Evolutionary conservation across 2,113 vertebrate genomes (phyloP), one percentile per base, ranked within the genome.

Genomic region (Herpetotheres cachinnans): DNA sequence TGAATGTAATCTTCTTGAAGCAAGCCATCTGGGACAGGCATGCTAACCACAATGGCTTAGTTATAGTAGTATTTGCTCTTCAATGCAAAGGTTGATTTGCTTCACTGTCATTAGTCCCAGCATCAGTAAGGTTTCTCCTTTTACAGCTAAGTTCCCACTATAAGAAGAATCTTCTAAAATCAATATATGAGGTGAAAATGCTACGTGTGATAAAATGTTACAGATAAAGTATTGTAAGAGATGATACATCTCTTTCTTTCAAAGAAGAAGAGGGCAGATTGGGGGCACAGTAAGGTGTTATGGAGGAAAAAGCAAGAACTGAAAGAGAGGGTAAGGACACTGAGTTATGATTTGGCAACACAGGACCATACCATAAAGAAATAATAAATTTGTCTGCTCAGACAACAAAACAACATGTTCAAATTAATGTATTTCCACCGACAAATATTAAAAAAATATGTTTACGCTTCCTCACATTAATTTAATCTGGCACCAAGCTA

Each of bases 1-100:
- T 96, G 71, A 94, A 88, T 49, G 62, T 47, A 95, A 96, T 97
- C 82, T 96, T 91, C 95, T 92, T 92, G 93, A 96, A 94, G 89
- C 84, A 87, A 96, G 95, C 90, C 93, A 90, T 92, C 88, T 94
- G 94, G 95, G 92, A 86, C 76, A 95, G 79, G 82, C 88, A 94
- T 83, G 90, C 88, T 94, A 94, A 92, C 92, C 88, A 78, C 82
- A 86, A 70, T 78, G 67, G 76, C 71, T 94, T 85, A 83, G 71
- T 92, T 95, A 79, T 15, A 91, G 82, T 25, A 70, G 54, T 81
- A 71, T 96, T 83, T 90, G 54, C 76, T 96, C 59, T 86, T 94
- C 74, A 88, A 12, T 88, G 76, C 82, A 93, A 78, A 89, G 59
- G 18, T 58, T 93, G 79, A 83, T 92, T 93, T 95, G n/a, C 69